Evolutionary conservation across 2,797 vertebrate species (phyloP).

Genomic region (Prunella strophiata): DNA sequence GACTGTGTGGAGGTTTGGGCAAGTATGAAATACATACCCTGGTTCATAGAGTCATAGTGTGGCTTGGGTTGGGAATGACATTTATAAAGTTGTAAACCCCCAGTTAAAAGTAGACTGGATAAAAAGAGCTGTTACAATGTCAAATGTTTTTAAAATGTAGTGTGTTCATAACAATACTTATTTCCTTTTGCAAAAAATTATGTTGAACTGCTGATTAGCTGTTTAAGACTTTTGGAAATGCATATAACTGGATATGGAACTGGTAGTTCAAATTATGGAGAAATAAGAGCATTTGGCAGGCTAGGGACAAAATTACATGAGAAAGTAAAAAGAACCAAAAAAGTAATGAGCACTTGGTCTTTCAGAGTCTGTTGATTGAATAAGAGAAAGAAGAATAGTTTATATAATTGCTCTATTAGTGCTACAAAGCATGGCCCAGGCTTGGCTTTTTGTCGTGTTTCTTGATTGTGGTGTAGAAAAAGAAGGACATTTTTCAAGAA

Average conservation of each 20-base stretch:
- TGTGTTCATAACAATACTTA: not conserved
- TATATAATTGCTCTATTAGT: conserved; percentile 41
- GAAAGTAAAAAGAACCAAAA: not conserved
- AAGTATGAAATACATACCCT: not conserved
- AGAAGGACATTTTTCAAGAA: not conserved
- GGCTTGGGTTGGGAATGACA: not conserved
- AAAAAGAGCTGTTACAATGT: not conserved
- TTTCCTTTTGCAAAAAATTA: not conserved
- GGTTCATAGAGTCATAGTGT: not conserved
- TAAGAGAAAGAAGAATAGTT: not conserved
- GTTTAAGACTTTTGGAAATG: not conserved
- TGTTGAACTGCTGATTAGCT: not conserved
- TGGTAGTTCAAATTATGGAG: not conserved
- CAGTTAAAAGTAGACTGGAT: not conserved
- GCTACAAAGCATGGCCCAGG: not conserved
- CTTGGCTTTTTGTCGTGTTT: not conserved
- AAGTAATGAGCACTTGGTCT: conserved; percentile 10
- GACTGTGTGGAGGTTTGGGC: not conserved
- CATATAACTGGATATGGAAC: not conserved
- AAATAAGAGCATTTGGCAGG: not conserved
- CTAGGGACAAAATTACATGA: not conserved
- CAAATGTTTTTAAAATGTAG: not conserved
- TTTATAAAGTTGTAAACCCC: not conserved
- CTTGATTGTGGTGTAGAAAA: not conserved
- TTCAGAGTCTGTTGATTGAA: not conserved